These are phyloP conservation scores for Musca vetustissima DNA, from an alignment of 1,140 invertebrate genomes.

Conservation along the genomic window DNA sequence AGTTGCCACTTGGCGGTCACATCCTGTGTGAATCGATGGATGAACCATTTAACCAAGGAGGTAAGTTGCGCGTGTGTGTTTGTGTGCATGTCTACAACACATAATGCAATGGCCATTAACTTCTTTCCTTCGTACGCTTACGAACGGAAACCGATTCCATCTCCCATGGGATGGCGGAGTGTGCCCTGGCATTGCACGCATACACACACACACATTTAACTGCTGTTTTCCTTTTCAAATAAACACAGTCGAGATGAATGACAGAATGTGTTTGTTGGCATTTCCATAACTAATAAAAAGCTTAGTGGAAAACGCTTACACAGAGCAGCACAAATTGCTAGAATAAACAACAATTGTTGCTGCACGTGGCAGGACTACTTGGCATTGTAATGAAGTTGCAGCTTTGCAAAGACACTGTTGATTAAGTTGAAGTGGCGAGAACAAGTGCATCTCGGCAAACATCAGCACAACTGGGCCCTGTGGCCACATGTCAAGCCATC, in stretches of 20 bases:
- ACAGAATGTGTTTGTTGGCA: neutral
- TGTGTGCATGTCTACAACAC: too few species aligned
- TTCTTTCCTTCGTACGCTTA: constrained; percentile 1
- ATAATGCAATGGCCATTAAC: constrained; percentile 1
- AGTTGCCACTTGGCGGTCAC: constrained; percentile 14
- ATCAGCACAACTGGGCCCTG: neutral
- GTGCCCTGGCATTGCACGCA: neutral
- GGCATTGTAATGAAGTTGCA: neutral
- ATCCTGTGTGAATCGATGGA: neutral
- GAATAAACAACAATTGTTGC: constrained; percentile 54
- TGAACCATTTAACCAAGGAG: too few species aligned
- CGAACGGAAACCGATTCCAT: constrained; percentile 6
- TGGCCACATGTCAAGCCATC: neutral
- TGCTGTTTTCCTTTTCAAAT: constrained; percentile 21
- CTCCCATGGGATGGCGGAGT: constrained; percentile 3
- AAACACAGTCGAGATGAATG: neutral
- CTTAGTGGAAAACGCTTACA: neutral
- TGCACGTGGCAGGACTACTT: constrained; percentile 36
- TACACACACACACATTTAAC: constrained; percentile 20
- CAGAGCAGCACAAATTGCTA: constrained; percentile 49
- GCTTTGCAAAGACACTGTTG: neutral
- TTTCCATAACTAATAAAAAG: constrained; percentile 26
- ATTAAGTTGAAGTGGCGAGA: neutral
- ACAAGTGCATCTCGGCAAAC: constrained; percentile 17
- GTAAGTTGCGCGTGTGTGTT: neutral